These are phyloP conservation scores for Andrena haemorrhoa DNA, from an alignment of 2,888 invertebrate species.

Conservation along the genomic window DNA sequence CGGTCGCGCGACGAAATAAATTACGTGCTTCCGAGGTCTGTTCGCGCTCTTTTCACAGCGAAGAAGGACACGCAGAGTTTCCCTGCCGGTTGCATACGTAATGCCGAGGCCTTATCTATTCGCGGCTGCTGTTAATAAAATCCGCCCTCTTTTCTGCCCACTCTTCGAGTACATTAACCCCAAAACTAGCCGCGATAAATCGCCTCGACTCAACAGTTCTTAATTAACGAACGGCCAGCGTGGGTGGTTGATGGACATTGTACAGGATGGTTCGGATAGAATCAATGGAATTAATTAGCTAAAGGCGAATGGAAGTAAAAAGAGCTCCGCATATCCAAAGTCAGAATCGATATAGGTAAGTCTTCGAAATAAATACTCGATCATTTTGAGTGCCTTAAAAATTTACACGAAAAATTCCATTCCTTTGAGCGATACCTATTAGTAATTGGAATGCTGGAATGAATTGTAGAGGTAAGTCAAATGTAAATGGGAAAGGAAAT, in stretches of 20 bases:
- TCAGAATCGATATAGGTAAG: background rate
- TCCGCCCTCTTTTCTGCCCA: slow-evolving; percentile 13
- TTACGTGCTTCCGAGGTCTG: slow-evolving; percentile 15
- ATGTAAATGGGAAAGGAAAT: too few relatives aligned
- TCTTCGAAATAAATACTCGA: background rate
- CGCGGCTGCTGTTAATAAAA: slow-evolving; percentile 51
- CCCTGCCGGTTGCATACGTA: slow-evolving; percentile 19
- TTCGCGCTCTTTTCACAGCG: slow-evolving; percentile 35
- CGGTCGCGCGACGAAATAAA: slow-evolving; percentile 25
- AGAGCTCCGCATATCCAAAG: background rate
- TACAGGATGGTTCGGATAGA: background rate
- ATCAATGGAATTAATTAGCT: background rate
- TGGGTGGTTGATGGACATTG: background rate
- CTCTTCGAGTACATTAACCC: slow-evolving; percentile 37
- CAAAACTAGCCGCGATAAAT: slow-evolving; percentile 32
- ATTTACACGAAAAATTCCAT: background rate
- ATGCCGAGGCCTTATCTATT: slow-evolving; percentile 33
- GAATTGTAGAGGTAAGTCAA: too few relatives aligned
- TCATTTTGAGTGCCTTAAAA: background rate
- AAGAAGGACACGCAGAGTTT: slow-evolving; percentile 9
- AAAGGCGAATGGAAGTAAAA: background rate
- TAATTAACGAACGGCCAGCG: slow-evolving; percentile 23
- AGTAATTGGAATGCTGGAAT: too few relatives aligned
- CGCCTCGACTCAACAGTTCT: background rate
- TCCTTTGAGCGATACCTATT: too few relatives aligned